These are phyloP conservation scores for Dichetophora obliterata DNA, from an alignment of 2,888 invertebrate species.

Conservation along the genomic window DNA sequence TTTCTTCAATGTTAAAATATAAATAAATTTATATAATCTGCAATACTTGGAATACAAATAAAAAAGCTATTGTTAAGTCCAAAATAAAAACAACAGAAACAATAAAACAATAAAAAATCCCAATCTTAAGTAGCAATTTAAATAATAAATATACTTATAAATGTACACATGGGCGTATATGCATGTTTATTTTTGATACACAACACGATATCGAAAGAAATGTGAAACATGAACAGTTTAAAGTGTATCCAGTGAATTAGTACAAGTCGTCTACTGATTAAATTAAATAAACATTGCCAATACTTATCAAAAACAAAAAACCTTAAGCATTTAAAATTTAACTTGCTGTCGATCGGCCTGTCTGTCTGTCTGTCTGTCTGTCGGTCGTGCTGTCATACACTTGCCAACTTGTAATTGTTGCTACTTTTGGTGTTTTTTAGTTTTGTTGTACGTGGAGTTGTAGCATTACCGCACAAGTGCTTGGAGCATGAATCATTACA, in stretches of 20 bases:
- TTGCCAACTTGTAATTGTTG: constrained; percentile 9
- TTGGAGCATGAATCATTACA: constrained; percentile 43
- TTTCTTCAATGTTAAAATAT: background rate
- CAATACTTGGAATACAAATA: no score
- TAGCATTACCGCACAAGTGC: constrained; percentile 29
- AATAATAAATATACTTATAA: background rate
- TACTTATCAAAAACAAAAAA: no score
- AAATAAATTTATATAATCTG: background rate
- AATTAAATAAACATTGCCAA: no score
- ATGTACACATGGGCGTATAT: constrained; percentile 22
- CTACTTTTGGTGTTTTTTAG: background rate
- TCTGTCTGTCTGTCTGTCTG: no score
- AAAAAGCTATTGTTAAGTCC: no score
- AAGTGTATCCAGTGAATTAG: no score
- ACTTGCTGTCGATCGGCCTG: background rate
- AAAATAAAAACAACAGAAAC: no score
- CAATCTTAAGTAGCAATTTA: background rate
- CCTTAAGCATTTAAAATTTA: background rate
- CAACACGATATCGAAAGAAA: no score
- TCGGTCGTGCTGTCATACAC: background rate
- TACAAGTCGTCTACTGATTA: no score
- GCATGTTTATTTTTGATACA: no score
- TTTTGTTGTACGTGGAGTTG: background rate
- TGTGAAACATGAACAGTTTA: no score
- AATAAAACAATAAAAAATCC: no score